These are phyloP conservation scores for Paramuricea clavata DNA, from an alignment of 92 coral and sea anemone species.

Conservation along the genomic window DNA sequence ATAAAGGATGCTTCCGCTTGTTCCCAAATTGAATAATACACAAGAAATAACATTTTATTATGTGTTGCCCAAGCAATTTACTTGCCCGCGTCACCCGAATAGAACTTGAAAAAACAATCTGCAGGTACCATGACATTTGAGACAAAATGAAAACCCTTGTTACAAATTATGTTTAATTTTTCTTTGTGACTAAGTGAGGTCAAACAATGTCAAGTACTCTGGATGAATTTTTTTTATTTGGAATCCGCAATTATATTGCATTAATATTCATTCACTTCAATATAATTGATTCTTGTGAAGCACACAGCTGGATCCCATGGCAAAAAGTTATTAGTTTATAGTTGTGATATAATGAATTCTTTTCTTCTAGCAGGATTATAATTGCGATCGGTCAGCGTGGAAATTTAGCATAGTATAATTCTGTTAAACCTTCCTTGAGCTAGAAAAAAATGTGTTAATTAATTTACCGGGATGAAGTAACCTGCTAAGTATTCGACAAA, in stretches of 20 bases:
- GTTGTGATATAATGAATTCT: not conserved
- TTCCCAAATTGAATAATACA: not conserved
- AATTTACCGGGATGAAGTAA: too few relatives aligned
- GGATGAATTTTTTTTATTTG: not conserved
- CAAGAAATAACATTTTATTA: not conserved
- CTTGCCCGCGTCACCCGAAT: not conserved
- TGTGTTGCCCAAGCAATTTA: not conserved
- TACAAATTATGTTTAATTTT: too few relatives aligned
- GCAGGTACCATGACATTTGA: not conserved
- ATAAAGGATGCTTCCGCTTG: conserved; percentile 2
- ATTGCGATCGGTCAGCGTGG: too few relatives aligned
- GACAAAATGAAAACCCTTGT: not conserved
- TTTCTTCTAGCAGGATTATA: not conserved
- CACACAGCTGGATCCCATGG: conserved; percentile 13
- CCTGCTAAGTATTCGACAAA: too few relatives aligned
- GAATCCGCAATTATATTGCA: not conserved
- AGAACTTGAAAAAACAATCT: not conserved
- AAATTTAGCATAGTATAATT: too few relatives aligned
- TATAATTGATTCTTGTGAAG: conserved; percentile 8
- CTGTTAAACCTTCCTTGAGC: too few relatives aligned
- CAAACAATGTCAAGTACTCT: conserved; percentile 8
- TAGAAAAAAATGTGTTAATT: too few relatives aligned
- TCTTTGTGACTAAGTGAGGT: not conserved
- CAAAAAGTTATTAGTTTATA: not conserved
- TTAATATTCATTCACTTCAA: not conserved